Evolutionary conservation across 2,797 vertebrate species (phyloP), one percentile per base, ranked within the genome.

Genomic region (Peromyscus melanophrys): DNA sequence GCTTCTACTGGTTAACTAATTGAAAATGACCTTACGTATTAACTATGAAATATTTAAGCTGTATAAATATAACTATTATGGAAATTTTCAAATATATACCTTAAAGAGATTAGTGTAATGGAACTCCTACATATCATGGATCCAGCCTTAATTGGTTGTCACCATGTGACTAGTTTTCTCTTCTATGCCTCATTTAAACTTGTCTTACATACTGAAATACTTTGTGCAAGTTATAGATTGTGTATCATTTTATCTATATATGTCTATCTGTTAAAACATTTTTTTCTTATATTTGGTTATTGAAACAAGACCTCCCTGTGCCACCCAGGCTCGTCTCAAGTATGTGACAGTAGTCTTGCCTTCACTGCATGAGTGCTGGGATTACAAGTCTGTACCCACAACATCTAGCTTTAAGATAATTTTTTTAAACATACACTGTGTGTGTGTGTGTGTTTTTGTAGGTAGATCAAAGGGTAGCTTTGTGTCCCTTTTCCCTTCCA

Each of bases 231-330:
- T 93, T 59, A 49, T 37, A 87, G 21, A 31, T 43, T 83, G 52
- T 49, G 23, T 78, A 46, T 65, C 65, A 86, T 76, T 96, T 92
- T 87, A 61, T 92, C 37, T 82, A 1, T 92, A 43, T 91, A 11
- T 96, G 75, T 95, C 80, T 92, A 10, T 90, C 59, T 82, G 9
- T 49, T 90, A 80, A 55, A 96, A 84, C 82, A 46, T 67, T 88
- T 85, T 85, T 85, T 49, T 13, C 17, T 85, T 85, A 21, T 34
- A n/a, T 46, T n/a, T 85, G 9, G 37, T 67, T 65, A 34, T 84
- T 46, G 82, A 65, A 31, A 46, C 40, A 29, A 31, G 61, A 46
- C 65, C 29, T 84, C 8, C 65, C 59, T 84, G 10, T 43, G 59
- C 25, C 34, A 57, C 85, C n/a, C 13, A 55, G 67, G 8, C 23